These are phyloP conservation scores for Plumapathes pennacea DNA, from an alignment of 92 coral and sea anemone genomes.

Conservation along the genomic window DNA sequence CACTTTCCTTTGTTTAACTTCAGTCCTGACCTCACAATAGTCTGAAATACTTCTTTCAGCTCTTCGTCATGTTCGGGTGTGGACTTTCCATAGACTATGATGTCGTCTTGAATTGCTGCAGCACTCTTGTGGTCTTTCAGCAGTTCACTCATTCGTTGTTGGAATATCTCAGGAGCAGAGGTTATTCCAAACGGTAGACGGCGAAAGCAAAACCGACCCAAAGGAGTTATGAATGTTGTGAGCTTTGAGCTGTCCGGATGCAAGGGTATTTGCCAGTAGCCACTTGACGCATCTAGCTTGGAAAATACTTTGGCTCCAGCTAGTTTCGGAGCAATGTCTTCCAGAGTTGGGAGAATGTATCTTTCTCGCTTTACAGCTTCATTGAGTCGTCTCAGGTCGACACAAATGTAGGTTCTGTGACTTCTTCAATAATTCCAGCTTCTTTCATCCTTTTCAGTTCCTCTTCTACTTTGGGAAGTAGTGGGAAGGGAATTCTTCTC, in stretches of 20 bases:
- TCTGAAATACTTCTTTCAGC: conserved; percentile 8
- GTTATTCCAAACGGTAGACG: conserved; percentile 22
- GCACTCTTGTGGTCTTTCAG: conserved; percentile 29
- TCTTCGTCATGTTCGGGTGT: conserved; percentile 23
- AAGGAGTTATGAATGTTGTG: conserved; percentile 35
- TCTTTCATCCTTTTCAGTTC: conserved; percentile 40
- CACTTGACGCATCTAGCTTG: conserved; percentile 26
- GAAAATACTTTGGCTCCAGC: conserved; percentile 37
- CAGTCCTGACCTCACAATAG: conserved; percentile 26
- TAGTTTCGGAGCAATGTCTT: conserved; percentile 27
- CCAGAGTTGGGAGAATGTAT: conserved; percentile 45
- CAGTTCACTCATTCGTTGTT: conserved; percentile 34
- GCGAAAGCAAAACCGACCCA: conserved; percentile 30
- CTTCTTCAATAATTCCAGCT: conserved; percentile 44
- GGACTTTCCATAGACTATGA: conserved; percentile 24
- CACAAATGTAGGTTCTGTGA: conserved; percentile 60
- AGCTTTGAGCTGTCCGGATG: conserved; percentile 22
- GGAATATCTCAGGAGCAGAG: conserved; percentile 15
- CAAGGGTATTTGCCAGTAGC: conserved; percentile 40
- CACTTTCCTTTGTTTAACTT: conserved; percentile 42
- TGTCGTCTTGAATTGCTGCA: conserved; percentile 38
- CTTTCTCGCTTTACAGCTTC: conserved; percentile 53
- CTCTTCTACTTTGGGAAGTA: conserved; percentile 31
- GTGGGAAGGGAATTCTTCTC: conserved; percentile 36
- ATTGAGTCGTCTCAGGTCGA: conserved; percentile 27